A percentile compares a stretch with the other conserved stretches of the same genome.
phyloP scores from a whole-genome alignment of 2,113 vertebrate genomes.

The Gallinago paraguaiae region DNA sequence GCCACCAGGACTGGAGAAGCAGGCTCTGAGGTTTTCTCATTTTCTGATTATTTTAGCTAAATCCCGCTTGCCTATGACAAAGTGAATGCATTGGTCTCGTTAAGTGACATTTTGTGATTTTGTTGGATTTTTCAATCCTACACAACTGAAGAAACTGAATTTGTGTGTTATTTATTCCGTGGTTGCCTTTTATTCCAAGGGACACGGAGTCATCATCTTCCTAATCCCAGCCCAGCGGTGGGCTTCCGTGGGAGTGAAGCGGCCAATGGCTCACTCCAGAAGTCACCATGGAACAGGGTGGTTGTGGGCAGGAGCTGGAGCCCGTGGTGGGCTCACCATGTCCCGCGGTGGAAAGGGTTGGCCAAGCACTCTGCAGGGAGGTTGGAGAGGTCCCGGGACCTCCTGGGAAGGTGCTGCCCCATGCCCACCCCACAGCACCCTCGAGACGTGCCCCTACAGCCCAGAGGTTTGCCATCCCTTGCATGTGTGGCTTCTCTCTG shows the following conservation, averaged over 20 bases:
- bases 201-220: fast-evolving
- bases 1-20: fast-evolving
- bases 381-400: background rate
- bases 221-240: background rate
- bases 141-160: fast-evolving
- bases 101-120: fast-evolving
- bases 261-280: fast-evolving
- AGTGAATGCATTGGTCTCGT: fast-evolving
- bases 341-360: fast-evolving
- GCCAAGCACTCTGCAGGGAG: too few relatives aligned
- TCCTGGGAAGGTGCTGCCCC: background rate
- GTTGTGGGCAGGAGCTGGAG: background rate
- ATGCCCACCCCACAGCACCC: background rate
- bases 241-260: background rate
- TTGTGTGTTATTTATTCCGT: background rate
- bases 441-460: fast-evolving
- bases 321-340: too few relatives aligned
- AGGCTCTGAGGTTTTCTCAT: fast-evolving
- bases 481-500: fast-evolving
- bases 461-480: fast-evolving
- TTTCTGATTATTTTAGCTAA: background rate
- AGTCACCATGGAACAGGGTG: fast-evolving
- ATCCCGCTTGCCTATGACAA: background rate
- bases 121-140: too few relatives aligned
- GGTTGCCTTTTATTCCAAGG: background rate